Conservation (phyloP, 2,113 vertebrate genomes). For the Corvus moneduloides region DNA sequence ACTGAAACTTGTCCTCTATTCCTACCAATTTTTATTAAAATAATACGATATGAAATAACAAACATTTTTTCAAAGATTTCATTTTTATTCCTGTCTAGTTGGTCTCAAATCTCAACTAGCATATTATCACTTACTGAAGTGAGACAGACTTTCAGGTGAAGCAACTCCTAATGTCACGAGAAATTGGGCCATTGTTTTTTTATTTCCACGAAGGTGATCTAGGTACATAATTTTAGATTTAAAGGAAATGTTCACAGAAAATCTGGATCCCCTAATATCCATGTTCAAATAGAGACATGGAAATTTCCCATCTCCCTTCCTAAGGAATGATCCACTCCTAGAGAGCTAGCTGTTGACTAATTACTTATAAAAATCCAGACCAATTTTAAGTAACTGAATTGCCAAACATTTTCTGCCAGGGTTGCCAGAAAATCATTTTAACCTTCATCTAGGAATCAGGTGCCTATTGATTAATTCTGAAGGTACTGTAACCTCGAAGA, state of each 20-base stretch:
- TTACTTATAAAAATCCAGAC: not conserved
- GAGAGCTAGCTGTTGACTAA: not conserved
- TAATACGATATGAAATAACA: not conserved
- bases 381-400: not conserved
- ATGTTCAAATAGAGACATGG: not conserved
- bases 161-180: not conserved
- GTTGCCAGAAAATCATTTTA: conserved; percentile 32
- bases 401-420: not conserved
- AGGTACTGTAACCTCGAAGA: conserved; percentile 35
- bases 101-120: not conserved
- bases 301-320: not conserved
- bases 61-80: not conserved
- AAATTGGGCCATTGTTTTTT: not conserved
- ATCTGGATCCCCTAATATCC: not conserved
- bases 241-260: not conserved
- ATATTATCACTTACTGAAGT: not conserved
- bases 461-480: conserved; percentile 46
- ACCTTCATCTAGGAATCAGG: conserved; percentile 46
- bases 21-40: not conserved
- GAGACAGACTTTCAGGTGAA: not conserved
- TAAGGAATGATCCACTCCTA: not conserved
- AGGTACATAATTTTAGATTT: not conserved
- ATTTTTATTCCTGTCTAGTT: not conserved
- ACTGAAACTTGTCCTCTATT: not conserved
- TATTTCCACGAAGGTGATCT: not conserved